Percentiles rank a stretch among this genome's conserved stretches.
Conservation (phyloP, 2,888 invertebrate species). For the Malacosoma neustria region DNA sequence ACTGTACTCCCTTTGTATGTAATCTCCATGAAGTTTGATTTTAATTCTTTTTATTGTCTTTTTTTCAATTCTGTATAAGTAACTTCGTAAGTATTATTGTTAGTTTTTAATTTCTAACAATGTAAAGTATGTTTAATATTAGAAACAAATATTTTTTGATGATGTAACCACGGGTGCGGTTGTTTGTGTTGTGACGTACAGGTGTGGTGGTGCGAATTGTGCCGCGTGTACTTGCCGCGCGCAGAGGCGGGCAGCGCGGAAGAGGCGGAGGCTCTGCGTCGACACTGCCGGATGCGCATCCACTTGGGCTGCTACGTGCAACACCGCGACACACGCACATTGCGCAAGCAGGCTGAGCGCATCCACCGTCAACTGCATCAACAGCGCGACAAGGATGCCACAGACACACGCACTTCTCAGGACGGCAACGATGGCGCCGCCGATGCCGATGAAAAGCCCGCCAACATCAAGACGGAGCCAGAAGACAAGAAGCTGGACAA, state of each 20-base stretch:
- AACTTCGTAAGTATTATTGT: no score
- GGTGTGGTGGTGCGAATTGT: constrained; percentile 85
- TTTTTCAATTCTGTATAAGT: no score
- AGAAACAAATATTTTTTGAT: no score
- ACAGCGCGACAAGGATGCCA: constrained; percentile 16
- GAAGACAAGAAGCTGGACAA: not conserved
- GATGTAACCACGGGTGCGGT: no score
- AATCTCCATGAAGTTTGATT: no score
- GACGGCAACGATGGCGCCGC: not conserved
- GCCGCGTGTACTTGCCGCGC: constrained; percentile 82
- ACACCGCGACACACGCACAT: constrained; percentile 83
- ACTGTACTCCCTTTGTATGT: no score
- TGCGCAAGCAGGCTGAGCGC: constrained; percentile 81
- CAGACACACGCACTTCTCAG: not conserved
- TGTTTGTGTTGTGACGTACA: constrained; percentile 13
- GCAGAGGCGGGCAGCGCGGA: constrained; percentile 57
- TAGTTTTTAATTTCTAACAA: no score
- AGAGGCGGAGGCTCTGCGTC: constrained; percentile 76
- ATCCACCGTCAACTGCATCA: constrained; percentile 76
- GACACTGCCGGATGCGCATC: constrained; percentile 84
- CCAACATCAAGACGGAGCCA: not conserved
- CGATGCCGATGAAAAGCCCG: not conserved
- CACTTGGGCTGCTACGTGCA: constrained; percentile 86
- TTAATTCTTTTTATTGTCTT: no score
- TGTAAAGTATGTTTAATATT: no score